These are phyloP conservation scores for Nemotelus nigrinus DNA, from an alignment of 2,888 invertebrate species.

Conservation along the genomic window DNA sequence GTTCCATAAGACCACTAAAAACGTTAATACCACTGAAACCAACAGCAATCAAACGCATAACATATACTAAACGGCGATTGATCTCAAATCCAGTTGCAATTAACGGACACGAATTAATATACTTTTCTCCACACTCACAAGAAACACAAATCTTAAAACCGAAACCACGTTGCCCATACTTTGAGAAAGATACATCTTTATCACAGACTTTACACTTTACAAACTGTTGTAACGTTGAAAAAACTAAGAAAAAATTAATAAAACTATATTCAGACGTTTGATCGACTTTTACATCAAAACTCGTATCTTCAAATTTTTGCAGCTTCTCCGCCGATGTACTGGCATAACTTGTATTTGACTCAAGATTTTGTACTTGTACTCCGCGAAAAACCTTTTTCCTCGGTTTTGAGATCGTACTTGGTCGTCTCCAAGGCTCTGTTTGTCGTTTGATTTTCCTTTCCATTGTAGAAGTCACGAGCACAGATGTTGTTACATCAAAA, in stretches of 20 bases:
- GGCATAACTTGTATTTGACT: neutral
- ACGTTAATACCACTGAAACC: constrained; percentile 20
- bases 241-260: constrained; percentile 13
- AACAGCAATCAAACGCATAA: neutral
- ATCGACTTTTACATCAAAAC: neutral
- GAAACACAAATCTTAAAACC: constrained; percentile 11
- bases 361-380: too few relatives aligned
- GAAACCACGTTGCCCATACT: constrained; percentile 13
- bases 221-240: constrained; percentile 9
- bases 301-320: too few relatives aligned
- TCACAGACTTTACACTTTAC: constrained; percentile 12
- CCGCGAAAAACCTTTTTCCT: too few relatives aligned
- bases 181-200: neutral
- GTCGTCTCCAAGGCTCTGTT: neutral
- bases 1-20: constrained; percentile 20
- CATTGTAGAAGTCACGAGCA: constrained; percentile 19
- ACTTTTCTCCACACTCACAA: neutral
- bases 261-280: neutral
- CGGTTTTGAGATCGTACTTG: too few relatives aligned
- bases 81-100: too few relatives aligned
- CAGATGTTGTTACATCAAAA: constrained; percentile 17
- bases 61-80: too few relatives aligned
- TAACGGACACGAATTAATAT: too few relatives aligned
- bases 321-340: constrained; percentile 10
- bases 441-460: too few relatives aligned